Base-by-base conservation (phyloP, 1,140 invertebrate species). In the Zaprionus capensis region DNA sequence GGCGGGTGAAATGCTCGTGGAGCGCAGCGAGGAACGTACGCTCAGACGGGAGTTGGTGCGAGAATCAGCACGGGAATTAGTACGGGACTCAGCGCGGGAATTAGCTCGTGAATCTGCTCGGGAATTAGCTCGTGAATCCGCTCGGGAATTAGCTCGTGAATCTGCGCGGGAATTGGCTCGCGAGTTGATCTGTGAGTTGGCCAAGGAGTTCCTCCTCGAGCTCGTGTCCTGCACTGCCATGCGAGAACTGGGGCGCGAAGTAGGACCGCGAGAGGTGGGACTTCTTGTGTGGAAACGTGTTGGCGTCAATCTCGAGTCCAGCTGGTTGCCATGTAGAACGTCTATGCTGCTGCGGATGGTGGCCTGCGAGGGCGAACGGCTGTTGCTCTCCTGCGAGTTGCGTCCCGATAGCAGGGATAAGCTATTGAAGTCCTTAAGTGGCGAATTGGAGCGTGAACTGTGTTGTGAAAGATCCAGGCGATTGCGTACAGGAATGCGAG, bases 1-100 rank as follows among this genome's bases (percentile, higher is more conserved):
- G 22, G 66, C 73, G 1, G 91, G 91, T 31, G 91, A 92, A 63
- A 86, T 71, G 28, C 86, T 91, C 1, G 76, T 76, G 5, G 81
- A 80, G 6, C 81, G 28, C 36, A 82, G 14, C 0, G 82, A 80
- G 4, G 91, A 92, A 34, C 81, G 76, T n/a, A 83, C 70, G 58
- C 91, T 92, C 20, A 90, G 44, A 14, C 91, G 72, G 2, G 91
- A 92, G 51, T 92, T 91, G 6, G 83, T 80, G 2, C 91, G 61
- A 0, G 91, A 92, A 58, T 91, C 80, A 5, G 78, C 76, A 1
- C 73, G 63, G 0, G 91, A 92, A 17, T 74, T 80, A 1, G 78
- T 78, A 0, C 36, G 49, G 2, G 71, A 74, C 22, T 69, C 34
- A 4, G 31, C 57, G 7, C 67, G 41, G 1, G 70, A 72, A 22